Conservation (phyloP, 2,113 vertebrate genomes). For the Microcebus griseorufus region DNA sequence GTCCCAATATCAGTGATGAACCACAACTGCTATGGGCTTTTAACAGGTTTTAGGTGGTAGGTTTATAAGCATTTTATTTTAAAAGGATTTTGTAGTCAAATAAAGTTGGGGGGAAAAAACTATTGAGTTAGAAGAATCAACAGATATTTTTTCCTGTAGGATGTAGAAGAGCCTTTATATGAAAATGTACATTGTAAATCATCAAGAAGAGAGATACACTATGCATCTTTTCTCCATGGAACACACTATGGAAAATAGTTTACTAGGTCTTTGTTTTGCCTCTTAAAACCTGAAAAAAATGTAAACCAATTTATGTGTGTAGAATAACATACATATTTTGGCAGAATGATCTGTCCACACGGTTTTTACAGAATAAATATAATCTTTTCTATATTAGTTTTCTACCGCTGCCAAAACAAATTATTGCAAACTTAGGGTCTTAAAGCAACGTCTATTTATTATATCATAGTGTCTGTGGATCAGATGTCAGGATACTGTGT, state of each 20-base stretch:
- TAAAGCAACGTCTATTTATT: neutral
- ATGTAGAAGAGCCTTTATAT: neutral
- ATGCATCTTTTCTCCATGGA: neutral
- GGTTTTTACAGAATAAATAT: neutral
- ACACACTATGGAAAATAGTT: neutral
- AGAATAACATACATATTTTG: neutral
- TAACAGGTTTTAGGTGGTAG: neutral
- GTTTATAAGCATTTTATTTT: neutral
- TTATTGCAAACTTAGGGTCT: neutral
- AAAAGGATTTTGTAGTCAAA: neutral
- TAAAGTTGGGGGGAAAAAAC: neutral
- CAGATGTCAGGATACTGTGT: neutral
- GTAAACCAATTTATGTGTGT: neutral
- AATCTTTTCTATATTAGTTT: neutral
- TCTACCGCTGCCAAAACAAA: neutral
- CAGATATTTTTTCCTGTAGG: neutral
- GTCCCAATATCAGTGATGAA: neutral
- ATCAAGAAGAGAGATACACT: neutral
- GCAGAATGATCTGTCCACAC: neutral
- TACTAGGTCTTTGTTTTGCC: neutral
- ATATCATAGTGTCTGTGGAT: neutral
- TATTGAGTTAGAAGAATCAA: neutral
- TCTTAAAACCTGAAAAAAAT: neutral
- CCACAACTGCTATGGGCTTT: neutral
- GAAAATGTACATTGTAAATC: neutral